A percentile compares a stretch with the other conserved stretches of the same genome.
phyloP scores from a whole-genome alignment of 2,888 invertebrate species.

The Peribatodes rhomboidaria region DNA sequence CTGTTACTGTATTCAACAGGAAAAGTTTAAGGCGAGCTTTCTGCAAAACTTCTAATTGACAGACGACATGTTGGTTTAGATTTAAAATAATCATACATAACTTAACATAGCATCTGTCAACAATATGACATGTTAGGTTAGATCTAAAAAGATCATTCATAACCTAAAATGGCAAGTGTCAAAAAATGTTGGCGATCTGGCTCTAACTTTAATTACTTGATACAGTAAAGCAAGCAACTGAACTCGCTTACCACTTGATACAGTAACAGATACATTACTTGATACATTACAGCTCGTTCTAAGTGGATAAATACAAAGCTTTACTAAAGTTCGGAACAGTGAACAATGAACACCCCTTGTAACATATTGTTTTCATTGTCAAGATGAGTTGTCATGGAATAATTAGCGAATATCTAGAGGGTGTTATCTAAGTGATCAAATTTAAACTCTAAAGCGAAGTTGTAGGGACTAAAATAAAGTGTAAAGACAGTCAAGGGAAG shows the following conservation, averaged over 20 bases:
- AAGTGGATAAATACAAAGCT: background rate
- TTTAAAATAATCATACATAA: too few species aligned
- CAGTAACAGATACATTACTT: background rate
- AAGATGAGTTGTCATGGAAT: conserved; percentile 66
- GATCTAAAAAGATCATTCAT: too few species aligned
- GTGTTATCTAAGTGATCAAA: conserved; percentile 28
- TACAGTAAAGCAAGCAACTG: too few species aligned
- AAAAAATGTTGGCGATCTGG: too few species aligned
- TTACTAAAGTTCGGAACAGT: conserved; percentile 18
- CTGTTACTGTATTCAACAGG: too few species aligned
- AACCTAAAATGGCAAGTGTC: too few species aligned
- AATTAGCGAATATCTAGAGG: conserved; percentile 62
- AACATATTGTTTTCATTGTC: conserved; percentile 57
- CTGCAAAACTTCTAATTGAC: too few species aligned
- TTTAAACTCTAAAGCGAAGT: conserved; percentile 14
- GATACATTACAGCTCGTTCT: background rate
- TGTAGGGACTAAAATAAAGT: conserved; percentile 8
- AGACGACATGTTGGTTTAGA: background rate
- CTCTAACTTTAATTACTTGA: too few species aligned
- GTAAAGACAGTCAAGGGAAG: background rate
- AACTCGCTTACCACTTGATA: background rate
- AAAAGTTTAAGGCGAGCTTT: too few species aligned
- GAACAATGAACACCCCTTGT: conserved; percentile 50
- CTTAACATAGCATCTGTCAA: background rate
- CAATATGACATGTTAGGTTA: background rate